phyloP scores from a whole-genome alignment of 2,797 vertebrate genomes.

The Remorina albescens region DNA sequence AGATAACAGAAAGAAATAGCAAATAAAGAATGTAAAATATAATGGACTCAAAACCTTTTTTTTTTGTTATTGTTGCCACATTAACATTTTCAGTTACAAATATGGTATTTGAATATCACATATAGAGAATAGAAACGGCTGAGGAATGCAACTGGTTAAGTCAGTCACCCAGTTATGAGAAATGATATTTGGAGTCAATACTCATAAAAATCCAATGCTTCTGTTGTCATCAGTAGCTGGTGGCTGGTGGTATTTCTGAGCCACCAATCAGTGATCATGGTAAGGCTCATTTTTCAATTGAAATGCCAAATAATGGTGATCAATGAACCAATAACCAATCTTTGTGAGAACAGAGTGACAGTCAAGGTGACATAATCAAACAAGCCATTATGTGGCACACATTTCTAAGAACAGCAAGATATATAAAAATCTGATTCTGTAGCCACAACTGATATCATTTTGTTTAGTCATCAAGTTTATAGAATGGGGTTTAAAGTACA shows the following conservation, averaged over 20 bases:
- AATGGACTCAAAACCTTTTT: too few species aligned
- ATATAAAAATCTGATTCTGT: neutral
- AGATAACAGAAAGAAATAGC: neutral
- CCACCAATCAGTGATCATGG: neutral
- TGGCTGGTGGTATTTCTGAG: neutral
- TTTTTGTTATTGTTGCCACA: too few species aligned
- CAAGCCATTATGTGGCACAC: neutral
- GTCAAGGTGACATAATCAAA: too few species aligned
- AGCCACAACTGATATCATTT: neutral
- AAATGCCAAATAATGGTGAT: neutral
- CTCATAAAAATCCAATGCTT: neutral
- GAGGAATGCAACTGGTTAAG: too few species aligned
- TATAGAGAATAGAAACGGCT: too few species aligned
- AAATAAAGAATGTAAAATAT: neutral
- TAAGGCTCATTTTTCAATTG: neutral
- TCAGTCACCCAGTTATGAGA: neutral
- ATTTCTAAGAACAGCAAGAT: neutral
- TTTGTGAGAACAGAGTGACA: neutral
- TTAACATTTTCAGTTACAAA: too few species aligned
- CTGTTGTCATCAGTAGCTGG: neutral
- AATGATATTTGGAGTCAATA: neutral
- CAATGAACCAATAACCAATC: neutral
- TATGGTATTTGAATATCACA: too few species aligned
- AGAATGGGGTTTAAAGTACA: neutral
- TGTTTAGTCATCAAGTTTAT: neutral